A percentile compares a stretch with the other conserved stretches of the same genome.
Evolutionary conservation across 2,797 vertebrate species (phyloP).

Genomic region (Sebastiscus albofasciatus): DNA sequence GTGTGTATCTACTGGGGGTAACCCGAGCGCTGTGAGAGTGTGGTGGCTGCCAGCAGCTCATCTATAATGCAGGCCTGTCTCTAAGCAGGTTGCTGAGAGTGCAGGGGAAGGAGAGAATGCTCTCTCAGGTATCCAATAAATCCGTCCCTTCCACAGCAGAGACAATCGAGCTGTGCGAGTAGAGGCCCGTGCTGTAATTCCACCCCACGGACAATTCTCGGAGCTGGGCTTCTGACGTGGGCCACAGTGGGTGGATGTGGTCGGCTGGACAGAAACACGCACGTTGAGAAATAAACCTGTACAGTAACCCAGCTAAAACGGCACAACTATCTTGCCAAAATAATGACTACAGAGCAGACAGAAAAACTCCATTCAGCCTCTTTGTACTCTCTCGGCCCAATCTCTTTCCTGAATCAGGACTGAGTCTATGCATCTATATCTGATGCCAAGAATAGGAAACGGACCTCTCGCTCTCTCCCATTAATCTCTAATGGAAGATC

Average conservation of each 20-base stretch:
- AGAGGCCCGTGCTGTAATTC: conserved; percentile 80
- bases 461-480: conserved; percentile 37
- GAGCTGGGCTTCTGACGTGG: conserved; percentile 70
- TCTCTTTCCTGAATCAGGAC: conserved; percentile 63
- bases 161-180: conserved; percentile 72
- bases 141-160: conserved; percentile 75
- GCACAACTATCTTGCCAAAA: conserved; percentile 71
- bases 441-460: conserved; percentile 73
- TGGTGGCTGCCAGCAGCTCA: conserved; percentile 76
- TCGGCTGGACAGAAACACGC: conserved; percentile 23
- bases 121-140: conserved; percentile 85
- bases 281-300: not conserved
- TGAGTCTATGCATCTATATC: conserved; percentile 78
- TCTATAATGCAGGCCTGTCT: conserved; percentile 84
- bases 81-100: conserved; percentile 84
- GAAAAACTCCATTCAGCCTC: not conserved
- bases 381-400: not conserved
- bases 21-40: conserved; percentile 80
- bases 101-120: conserved; percentile 82
- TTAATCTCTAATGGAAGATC: conserved; percentile 74
- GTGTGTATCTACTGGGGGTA: conserved; percentile 69
- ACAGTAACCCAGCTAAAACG: conserved; percentile 1
- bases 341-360: conserved; percentile 5
- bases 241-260: conserved; percentile 45
- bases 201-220: conserved; percentile 68